phyloP scores from a whole-genome alignment of 2,113 vertebrate species.

The Numenius arquata region DNA sequence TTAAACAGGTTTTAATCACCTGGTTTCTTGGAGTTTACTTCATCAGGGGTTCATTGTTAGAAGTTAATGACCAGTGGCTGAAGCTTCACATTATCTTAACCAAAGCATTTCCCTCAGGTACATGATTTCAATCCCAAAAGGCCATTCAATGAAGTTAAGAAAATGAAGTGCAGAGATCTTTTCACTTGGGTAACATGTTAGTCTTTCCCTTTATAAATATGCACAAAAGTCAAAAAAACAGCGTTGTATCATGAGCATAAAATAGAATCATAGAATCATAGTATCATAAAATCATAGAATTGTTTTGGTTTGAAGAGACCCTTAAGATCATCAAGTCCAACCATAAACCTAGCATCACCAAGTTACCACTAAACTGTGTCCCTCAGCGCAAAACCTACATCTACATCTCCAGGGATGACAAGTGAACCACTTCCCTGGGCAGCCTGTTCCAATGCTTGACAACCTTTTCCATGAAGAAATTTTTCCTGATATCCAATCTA shows the following conservation, averaged over 20 bases:
- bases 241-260: neutral
- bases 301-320: neutral
- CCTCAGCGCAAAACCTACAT: neutral
- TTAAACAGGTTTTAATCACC: neutral
- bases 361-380: neutral
- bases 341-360: neutral
- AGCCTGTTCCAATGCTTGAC: neutral
- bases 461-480: neutral
- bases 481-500: neutral
- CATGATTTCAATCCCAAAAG: fast-evolving
- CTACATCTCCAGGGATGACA: neutral
- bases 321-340: neutral
- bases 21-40: neutral
- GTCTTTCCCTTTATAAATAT: neutral
- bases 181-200: neutral
- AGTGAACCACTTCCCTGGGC: neutral
- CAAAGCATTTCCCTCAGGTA: neutral
- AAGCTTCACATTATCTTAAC: neutral
- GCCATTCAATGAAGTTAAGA: neutral
- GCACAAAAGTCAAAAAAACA: neutral
- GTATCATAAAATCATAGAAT: neutral
- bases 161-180: neutral
- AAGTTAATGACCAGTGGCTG: neutral
- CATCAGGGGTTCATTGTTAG: neutral
- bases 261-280: neutral